Evolutionary conservation across 53 echinoderm and acorn worm species (phyloP).

Genomic region (Antedon mediterranea): DNA sequence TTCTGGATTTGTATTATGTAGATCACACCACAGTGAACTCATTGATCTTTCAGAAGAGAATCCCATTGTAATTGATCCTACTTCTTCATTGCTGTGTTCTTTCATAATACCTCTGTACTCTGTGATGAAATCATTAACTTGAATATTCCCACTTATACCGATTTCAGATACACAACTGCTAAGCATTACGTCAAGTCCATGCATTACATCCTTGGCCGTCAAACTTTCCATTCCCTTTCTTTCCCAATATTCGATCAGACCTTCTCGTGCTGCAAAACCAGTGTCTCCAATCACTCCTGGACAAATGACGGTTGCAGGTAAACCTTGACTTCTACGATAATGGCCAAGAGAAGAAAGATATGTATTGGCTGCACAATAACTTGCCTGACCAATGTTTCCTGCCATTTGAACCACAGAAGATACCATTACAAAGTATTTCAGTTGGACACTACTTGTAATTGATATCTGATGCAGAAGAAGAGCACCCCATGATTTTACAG

Average conservation of each 20-base stretch:
- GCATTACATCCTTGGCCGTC: slow-evolving; percentile 62
- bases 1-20: slow-evolving; percentile 12
- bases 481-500: slow-evolving; percentile 12
- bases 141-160: slow-evolving; percentile 44
- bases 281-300: slow-evolving; percentile 82
- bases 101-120: slow-evolving; percentile 12
- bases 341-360: slow-evolving; percentile 63
- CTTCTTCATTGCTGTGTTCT: slow-evolving; percentile 1
- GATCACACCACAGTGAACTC: too few relatives aligned
- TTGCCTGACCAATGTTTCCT: slow-evolving; percentile 8
- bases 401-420: slow-evolving; percentile 12
- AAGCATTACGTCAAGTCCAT: slow-evolving; percentile 68
- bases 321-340: slow-evolving; percentile 60
- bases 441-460: background rate
- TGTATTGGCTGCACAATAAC: slow-evolving; percentile 10
- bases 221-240: slow-evolving; percentile 65
- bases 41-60: background rate
- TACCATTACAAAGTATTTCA: slow-evolving; percentile 13
- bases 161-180: slow-evolving; percentile 62
- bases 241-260: slow-evolving; percentile 76
- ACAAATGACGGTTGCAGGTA: slow-evolving; percentile 80
- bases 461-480: slow-evolving; percentile 10
- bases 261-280: slow-evolving; percentile 64
- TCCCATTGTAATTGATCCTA: slow-evolving; percentile 9
- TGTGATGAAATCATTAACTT: background rate